Percentiles rank a stretch among this genome's conserved stretches.
phyloP scores from a whole-genome alignment of 2,797 vertebrate genomes.

The Crenichthys baileyi region DNA sequence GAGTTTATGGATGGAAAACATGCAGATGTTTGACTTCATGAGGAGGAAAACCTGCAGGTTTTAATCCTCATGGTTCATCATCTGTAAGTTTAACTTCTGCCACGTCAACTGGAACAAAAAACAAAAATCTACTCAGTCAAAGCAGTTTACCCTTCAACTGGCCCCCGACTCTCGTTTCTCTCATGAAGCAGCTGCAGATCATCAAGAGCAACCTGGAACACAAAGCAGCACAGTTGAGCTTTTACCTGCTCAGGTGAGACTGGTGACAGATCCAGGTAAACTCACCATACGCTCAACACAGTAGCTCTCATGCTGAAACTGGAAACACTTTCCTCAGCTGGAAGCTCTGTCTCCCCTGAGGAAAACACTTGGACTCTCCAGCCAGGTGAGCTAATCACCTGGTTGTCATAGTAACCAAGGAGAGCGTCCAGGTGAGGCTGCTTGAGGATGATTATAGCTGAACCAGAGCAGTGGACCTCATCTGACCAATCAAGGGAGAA shows the following conservation, averaged over 20 bases:
- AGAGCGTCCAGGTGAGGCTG: slow-evolving; percentile 30
- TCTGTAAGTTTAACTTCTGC: no score
- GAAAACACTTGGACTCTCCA: background rate
- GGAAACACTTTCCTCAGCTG: background rate
- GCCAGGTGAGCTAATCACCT: slow-evolving; percentile 51
- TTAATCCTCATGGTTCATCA: no score
- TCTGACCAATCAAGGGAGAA: no score
- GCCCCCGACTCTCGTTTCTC: background rate
- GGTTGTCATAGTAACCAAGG: slow-evolving; percentile 28
- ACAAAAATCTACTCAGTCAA: background rate
- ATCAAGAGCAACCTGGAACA: slow-evolving; percentile 39
- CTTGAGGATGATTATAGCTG: slow-evolving; percentile 43
- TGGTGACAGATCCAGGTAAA: background rate
- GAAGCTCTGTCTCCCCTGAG: slow-evolving; percentile 1
- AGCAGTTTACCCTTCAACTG: slow-evolving; percentile 37
- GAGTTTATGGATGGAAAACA: background rate
- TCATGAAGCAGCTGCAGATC: slow-evolving; percentile 5
- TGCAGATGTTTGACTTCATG: background rate
- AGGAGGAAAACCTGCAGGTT: background rate
- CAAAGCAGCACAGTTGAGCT: background rate
- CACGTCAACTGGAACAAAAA: no score
- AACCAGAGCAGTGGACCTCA: background rate
- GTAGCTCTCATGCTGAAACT: slow-evolving; percentile 48
- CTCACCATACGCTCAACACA: slow-evolving; percentile 46
- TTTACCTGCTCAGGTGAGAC: background rate